These are phyloP conservation scores for Vanessa tameamea DNA, from an alignment of 1,140 invertebrate genomes.

Conservation along the genomic window DNA sequence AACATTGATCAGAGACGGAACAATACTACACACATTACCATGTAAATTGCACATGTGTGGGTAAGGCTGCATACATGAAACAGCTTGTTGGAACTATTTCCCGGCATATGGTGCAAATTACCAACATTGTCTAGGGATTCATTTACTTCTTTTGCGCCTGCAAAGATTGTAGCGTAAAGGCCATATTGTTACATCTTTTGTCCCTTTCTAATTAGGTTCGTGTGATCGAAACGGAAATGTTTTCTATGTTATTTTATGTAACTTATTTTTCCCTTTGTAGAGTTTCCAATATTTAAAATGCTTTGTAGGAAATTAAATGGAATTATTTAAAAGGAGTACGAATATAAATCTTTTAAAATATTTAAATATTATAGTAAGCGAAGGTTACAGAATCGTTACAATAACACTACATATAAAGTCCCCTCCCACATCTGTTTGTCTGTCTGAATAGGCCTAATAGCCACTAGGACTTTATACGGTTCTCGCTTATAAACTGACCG, in stretches of 20 bases:
- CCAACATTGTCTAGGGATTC: slow-evolving; percentile 6
- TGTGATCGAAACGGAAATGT: neutral
- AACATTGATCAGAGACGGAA: neutral
- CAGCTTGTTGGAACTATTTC: neutral
- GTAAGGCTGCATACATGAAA: neutral
- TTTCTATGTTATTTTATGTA: neutral
- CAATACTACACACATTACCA: no score
- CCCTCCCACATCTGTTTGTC: no score
- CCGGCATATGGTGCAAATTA: slow-evolving; percentile 8
- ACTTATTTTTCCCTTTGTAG: neutral
- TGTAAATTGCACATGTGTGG: no score
- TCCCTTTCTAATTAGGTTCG: neutral
- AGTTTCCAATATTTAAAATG: neutral
- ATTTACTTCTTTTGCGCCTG: slow-evolving; percentile 9
- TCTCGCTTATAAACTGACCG: no score
- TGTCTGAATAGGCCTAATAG: no score
- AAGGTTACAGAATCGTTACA: no score
- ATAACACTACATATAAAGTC: no score
- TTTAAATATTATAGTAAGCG: no score
- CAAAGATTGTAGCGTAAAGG: neutral
- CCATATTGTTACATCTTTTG: neutral
- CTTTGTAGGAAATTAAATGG: no score
- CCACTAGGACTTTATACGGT: no score
- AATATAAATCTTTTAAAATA: no score
- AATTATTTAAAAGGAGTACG: no score